Evolutionary conservation across 2,113 vertebrate genomes (phyloP).

Genomic region (Lampris incognitus): DNA sequence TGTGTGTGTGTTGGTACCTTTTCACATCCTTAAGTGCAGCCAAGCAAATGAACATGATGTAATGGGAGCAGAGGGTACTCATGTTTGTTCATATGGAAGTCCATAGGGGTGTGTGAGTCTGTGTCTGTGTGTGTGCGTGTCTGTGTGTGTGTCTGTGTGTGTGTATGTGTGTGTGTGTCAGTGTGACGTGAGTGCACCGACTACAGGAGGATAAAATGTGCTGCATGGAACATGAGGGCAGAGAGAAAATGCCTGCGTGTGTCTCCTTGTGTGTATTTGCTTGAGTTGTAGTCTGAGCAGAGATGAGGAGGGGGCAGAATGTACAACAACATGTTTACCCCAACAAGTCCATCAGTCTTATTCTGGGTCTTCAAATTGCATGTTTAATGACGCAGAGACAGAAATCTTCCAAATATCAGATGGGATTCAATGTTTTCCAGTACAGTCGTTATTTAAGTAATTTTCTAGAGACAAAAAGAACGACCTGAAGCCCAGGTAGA

Average conservation of each 20-base stretch:
- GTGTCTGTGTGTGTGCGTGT: background rate
- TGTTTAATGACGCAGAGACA: background rate
- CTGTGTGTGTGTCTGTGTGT: background rate
- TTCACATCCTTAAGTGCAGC: slow-evolving; percentile 55
- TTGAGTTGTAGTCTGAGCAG: background rate
- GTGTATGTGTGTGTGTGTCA: background rate
- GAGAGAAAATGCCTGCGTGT: background rate
- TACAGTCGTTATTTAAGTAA: too few relatives aligned
- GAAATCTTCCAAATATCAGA: background rate
- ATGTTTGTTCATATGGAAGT: background rate
- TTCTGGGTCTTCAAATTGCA: background rate
- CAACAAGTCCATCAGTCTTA: background rate
- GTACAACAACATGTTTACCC: too few relatives aligned
- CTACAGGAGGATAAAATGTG: background rate
- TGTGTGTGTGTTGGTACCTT: slow-evolving; percentile 28
- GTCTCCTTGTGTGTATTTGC: background rate
- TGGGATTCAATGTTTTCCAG: too few relatives aligned
- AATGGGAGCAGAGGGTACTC: background rate
- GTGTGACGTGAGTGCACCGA: background rate
- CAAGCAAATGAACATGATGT: slow-evolving; percentile 47
- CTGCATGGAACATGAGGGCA: background rate
- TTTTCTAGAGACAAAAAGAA: too few relatives aligned
- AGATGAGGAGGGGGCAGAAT: too few relatives aligned
- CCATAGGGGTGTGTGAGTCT: too few relatives aligned
- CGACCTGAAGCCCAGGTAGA: background rate